Evolutionary conservation across 2,797 vertebrate genomes (phyloP).

Genomic region (Sarcoramphus papa): DNA sequence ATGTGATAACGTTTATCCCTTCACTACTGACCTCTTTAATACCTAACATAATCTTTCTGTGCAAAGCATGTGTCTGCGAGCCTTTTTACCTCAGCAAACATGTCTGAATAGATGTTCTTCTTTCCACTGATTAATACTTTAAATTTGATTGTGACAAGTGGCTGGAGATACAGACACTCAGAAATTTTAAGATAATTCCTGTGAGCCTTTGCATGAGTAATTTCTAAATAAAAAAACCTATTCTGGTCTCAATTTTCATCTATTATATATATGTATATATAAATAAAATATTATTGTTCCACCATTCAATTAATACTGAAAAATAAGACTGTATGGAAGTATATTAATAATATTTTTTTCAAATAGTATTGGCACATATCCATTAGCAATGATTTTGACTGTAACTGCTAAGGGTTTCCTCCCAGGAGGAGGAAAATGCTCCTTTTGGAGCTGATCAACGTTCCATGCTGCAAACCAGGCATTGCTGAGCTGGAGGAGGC

Average conservation of each 20-base stretch:
- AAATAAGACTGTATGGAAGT: not conserved
- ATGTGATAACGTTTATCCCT: conserved; percentile 6
- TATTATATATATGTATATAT: not conserved
- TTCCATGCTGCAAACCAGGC: not conserved
- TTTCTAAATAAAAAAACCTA: not conserved
- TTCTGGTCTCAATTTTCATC: not conserved
- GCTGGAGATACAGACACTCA: not conserved
- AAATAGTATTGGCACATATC: not conserved
- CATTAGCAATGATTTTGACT: not conserved
- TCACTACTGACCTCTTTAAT: conserved; percentile 18
- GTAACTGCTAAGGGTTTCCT: not conserved
- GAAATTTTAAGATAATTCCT: not conserved
- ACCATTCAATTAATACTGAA: not conserved
- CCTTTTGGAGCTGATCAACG: not conserved
- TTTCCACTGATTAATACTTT: not conserved
- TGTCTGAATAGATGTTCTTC: not conserved
- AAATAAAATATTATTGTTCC: not conserved
- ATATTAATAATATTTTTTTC: not conserved
- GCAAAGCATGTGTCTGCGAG: not conserved
- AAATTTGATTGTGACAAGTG: not conserved
- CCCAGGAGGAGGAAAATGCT: not conserved
- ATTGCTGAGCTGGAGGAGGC: not conserved
- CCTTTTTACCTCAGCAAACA: not conserved
- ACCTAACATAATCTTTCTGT: not conserved
- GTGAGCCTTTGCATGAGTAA: not conserved